phyloP scores from a whole-genome alignment of 2,888 invertebrate genomes.

The Steromphala cineraria region DNA sequence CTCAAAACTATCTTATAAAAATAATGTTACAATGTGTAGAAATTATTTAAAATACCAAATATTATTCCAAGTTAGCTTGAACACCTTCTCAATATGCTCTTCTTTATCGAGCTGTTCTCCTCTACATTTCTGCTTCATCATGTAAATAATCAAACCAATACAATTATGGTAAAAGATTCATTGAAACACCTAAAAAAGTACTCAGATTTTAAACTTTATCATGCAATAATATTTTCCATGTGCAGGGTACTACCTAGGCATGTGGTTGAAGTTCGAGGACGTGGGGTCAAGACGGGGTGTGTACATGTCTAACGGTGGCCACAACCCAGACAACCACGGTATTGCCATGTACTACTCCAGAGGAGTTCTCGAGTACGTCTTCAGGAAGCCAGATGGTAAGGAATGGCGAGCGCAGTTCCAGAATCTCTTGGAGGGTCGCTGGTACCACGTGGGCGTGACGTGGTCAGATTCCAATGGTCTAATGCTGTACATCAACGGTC shows the following conservation, averaged over 20 bases:
- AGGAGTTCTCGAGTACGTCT: slow-evolving; percentile 67
- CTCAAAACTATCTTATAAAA: too few relatives aligned
- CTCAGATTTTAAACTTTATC: not conserved
- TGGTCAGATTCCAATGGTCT: slow-evolving; percentile 65
- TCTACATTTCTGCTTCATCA: too few relatives aligned
- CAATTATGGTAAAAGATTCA: too few relatives aligned
- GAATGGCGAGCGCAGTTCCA: slow-evolving; percentile 61
- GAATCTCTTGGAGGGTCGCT: slow-evolving; percentile 60
- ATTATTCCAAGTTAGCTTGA: too few relatives aligned
- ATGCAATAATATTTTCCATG: not conserved
- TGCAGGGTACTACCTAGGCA: slow-evolving; percentile 70
- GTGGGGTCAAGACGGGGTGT: slow-evolving; percentile 56
- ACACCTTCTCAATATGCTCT: too few relatives aligned
- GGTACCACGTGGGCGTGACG: slow-evolving; percentile 72
- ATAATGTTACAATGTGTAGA: too few relatives aligned
- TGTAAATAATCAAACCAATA: not conserved
- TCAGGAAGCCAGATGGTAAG: slow-evolving; percentile 62
- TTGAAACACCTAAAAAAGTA: not conserved
- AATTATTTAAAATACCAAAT: too few relatives aligned
- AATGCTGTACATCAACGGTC: slow-evolving; percentile 66
- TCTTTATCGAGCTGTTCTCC: too few relatives aligned
- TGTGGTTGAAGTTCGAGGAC: slow-evolving; percentile 70
- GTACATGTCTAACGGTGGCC: slow-evolving; percentile 73
- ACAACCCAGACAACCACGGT: slow-evolving; percentile 66
- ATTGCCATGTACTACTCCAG: slow-evolving; percentile 71